A percentile compares a stretch with the other conserved stretches of the same genome.
Conservation (phyloP, 1,140 invertebrate genomes). For the Micrasema minimum region DNA sequence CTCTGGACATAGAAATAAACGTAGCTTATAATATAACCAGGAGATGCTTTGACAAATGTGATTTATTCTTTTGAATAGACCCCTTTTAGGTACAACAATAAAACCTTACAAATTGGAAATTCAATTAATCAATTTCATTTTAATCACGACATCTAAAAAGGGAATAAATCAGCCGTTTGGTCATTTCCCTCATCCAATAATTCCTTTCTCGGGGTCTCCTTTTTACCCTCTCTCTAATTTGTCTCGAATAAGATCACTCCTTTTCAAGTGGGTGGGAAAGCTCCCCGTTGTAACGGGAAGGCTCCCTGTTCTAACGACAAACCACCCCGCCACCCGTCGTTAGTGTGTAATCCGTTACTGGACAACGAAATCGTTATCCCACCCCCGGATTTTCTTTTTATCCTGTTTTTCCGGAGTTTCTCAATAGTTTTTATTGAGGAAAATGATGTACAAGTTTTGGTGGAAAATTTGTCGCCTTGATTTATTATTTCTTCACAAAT, state of each 20-base stretch:
- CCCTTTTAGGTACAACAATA: constrained; percentile 16
- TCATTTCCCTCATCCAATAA: neutral
- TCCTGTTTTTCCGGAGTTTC: constrained; percentile 7
- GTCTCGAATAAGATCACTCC: constrained; percentile 30
- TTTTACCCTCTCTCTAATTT: constrained; percentile 30
- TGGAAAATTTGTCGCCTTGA: too few species aligned
- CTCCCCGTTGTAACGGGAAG: too few species aligned
- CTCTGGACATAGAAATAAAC: too few species aligned
- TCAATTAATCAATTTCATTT: constrained; percentile 25
- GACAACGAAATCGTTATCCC: constrained; percentile 35
- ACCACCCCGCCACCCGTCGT: constrained; percentile 13
- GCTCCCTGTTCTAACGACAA: neutral
- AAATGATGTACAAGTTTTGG: too few species aligned
- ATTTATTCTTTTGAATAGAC: neutral
- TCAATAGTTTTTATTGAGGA: neutral
- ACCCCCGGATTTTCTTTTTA: constrained; percentile 12
- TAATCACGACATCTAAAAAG: constrained; percentile 9
- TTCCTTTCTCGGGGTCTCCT: neutral
- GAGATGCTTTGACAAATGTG: too few species aligned
- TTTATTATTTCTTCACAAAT: neutral
- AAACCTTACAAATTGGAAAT: constrained; percentile 21
- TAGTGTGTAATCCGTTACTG: constrained; percentile 33
- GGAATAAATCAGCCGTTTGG: constrained; percentile 26
- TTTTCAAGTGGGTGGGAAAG: constrained; percentile 24
- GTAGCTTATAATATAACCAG: too few species aligned